Base-by-base conservation (phyloP, 92 coral and sea anemone species). In the Umimayanthus kanabou region DNA sequence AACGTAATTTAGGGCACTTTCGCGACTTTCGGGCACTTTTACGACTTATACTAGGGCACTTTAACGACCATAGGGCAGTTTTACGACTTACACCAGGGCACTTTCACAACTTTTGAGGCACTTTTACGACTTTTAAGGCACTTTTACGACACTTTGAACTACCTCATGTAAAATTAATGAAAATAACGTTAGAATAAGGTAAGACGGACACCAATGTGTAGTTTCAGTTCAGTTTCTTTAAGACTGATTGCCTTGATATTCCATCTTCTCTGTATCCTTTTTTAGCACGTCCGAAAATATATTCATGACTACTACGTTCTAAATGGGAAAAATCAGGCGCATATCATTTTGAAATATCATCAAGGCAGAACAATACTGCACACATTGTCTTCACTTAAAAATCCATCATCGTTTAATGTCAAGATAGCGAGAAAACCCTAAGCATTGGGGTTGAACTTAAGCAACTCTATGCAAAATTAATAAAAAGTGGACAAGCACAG, bases 61-160 rank as follows among this genome's bases (percentile, higher is more conserved):
- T n/a, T n/a, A n/a, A n/a, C n/a, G n/a, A n/a, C n/a, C n/a, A n/a
- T n/a, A n/a, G n/a, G n/a, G n/a, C n/a, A n/a, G n/a, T n/a, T n/a
- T n/a, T n/a, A n/a, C n/a, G n/a, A n/a, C n/a, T n/a, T n/a, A n/a
- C n/a, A n/a, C n/a, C n/a, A n/a, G 55, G 55, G 14, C 55, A 49
- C 55, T 3, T 49, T 49, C 13, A 49, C 11, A 13, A 49, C 55
- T 49, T 49, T 49, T 3, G n/a, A n/a, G n/a, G n/a, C n/a, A n/a
- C n/a, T n/a, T n/a, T n/a, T n/a, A 33, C 76, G 76, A 72, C 76
- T 15, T 66, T 66, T 66, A 66, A 66, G 72, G 28, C 26, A 66
- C 72, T 66, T 66, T 66, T 66, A 66, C 72, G 72, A 66, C 72
- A 72, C 39, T 72, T 72, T 29, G 29, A 72, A 29, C 39, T 72